Base-by-base conservation (phyloP, 2,797 vertebrate genomes). In the Siniperca undulata region DNA sequence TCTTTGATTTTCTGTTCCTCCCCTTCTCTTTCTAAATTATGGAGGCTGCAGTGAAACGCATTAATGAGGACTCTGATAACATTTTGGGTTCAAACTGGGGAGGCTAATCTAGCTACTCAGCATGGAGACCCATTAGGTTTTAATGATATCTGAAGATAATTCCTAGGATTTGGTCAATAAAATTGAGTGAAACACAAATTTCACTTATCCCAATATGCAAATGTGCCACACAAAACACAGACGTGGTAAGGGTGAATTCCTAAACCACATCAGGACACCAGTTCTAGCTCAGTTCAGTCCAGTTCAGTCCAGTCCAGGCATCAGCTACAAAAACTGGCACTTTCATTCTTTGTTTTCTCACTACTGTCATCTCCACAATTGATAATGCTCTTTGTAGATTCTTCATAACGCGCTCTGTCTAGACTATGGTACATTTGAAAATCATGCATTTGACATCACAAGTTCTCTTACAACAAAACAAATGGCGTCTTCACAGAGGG, bases 81-180 rank as follows among this genome's bases (percentile, higher is more conserved):
- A 73, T 79, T 86, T 77, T 70, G 34, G 76, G 50, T 77, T 84
- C 53, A 89, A 88, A 80, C 71, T 59, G 50, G 48, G 71, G 59
- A 74, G 69, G 70, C 79, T 88, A 70, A 85, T 88, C 83, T 77
- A 72, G 78, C 78, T 90, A 59, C 87, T 82, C 85, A 88, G 88
- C 91, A 86, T 71, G 83, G 61, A 82, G 74, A 84, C 58, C 79
- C 75, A 89, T 90, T 90, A 84, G 42, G 46, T 74, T 84, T 85
- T 88, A 88, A 84, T 91, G 74, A 85, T 74, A 83, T 88, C 80
- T 77, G 58, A 77, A 74, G 71, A 86, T 78, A 71, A 83, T 68
- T 85, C 74, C 80, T 38, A n/a, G 71, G 64, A 81, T 86, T 82
- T 53, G 78, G 70, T 81, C 86, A 87, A 86, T 91, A 88, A 86